Evolutionary conservation across 1,140 invertebrate genomes (phyloP).

Genomic region (Drosophila willistoni): DNA sequence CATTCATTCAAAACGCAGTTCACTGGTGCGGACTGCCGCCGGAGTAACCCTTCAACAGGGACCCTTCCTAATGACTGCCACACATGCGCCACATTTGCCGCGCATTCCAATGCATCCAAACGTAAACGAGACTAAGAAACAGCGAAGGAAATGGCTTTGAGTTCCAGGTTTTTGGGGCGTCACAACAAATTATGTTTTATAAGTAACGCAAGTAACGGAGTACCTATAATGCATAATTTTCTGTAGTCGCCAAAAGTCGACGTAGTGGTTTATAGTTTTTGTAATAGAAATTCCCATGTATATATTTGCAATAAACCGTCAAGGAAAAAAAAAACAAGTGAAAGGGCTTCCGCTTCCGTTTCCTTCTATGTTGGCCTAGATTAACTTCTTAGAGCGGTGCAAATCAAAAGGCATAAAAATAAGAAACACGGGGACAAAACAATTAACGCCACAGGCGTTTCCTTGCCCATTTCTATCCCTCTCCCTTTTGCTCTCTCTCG

Average conservation of each 20-base stretch:
- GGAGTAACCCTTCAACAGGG: conserved; percentile 56
- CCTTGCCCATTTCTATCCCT: conserved; percentile 17
- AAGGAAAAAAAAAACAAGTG: neutral
- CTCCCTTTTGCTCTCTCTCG: too few relatives aligned
- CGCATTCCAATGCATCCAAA: neutral
- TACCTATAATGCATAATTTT: conserved; percentile 49
- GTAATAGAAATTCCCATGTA: conserved; percentile 37
- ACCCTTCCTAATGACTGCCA: conserved; percentile 13
- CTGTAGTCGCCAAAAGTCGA: conserved; percentile 10
- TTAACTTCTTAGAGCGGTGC: conserved; percentile 64
- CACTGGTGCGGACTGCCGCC: conserved; percentile 59
- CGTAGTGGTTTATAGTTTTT: conserved; percentile 50
- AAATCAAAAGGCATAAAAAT: conserved; percentile 58
- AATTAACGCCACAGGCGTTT: conserved; percentile 76
- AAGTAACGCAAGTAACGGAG: neutral
- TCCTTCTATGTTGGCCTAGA: conserved; percentile 56
- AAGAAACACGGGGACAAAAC: conserved; percentile 51
- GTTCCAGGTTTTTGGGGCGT: conserved; percentile 12
- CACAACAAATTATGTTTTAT: conserved; percentile 54
- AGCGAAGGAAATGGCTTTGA: conserved; percentile 29
- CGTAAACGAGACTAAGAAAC: neutral
- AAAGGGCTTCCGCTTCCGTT: conserved; percentile 56
- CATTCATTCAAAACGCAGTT: conserved; percentile 35
- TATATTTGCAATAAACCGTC: conserved; percentile 44
- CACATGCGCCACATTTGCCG: conserved; percentile 24